Percentiles rank a stretch among this genome's conserved stretches.
phyloP scores from a whole-genome alignment of 2,888 invertebrate genomes.

The Rhagium mordax region DNA sequence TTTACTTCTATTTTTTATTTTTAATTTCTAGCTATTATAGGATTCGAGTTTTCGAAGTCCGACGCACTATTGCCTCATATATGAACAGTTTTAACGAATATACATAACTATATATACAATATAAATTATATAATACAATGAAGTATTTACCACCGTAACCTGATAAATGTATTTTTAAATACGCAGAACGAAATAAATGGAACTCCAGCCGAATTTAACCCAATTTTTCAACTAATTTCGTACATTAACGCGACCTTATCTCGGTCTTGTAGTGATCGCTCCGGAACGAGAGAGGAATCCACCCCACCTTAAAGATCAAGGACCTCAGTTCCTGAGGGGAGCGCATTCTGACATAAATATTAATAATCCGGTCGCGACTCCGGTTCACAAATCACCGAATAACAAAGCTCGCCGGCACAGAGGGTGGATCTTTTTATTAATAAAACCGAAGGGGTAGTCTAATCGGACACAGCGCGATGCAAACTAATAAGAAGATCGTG shows the following conservation, averaged over 20 bases:
- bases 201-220: not conserved
- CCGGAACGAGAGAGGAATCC: not conserved
- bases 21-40: no score
- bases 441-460: conserved; percentile 15
- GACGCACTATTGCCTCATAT: no score
- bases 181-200: not conserved
- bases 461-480: conserved; percentile 14
- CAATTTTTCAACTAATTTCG: not conserved
- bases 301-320: not conserved
- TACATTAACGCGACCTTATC: not conserved
- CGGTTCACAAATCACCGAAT: conserved; percentile 46
- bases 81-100: no score
- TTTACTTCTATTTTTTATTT: no score
- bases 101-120: no score
- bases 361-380: conserved; percentile 46
- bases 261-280: not conserved
- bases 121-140: no score
- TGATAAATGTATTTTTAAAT: no score
- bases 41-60: no score
- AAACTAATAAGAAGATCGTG: conserved; percentile 25
- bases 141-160: no score
- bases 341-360: conserved; percentile 45
- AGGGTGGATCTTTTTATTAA: conserved; percentile 20
- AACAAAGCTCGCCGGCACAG: conserved; percentile 1
- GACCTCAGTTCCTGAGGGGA: not conserved